A percentile compares a stretch with the other conserved stretches of the same genome.
Conservation (phyloP, 2,797 vertebrate species). For the Phoxinus dragarum region DNA sequence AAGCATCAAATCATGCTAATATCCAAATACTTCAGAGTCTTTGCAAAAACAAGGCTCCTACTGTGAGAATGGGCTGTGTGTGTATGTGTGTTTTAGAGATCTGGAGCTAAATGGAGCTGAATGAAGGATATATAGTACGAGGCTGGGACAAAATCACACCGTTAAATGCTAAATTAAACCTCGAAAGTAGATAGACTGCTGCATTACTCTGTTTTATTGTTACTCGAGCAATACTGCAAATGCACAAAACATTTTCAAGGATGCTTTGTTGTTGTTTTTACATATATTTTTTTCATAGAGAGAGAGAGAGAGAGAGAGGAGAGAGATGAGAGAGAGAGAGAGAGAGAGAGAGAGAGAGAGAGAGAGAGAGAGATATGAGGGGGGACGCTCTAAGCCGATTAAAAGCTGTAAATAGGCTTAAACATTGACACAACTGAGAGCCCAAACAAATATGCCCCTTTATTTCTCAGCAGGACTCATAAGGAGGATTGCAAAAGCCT, state of each 20-base stretch:
- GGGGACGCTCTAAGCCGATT: conserved; percentile 35
- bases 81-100: background rate
- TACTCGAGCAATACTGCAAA: conserved; percentile 19
- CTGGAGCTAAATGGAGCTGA: background rate
- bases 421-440: conserved; percentile 57
- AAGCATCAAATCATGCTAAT: conserved; percentile 13
- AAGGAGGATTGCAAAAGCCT: conserved; percentile 20
- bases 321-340: background rate
- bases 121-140: background rate
- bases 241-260: conserved; percentile 23
- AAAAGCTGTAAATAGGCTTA: conserved; percentile 56
- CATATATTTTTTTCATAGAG: background rate
- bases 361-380: background rate
- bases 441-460: conserved; percentile 58
- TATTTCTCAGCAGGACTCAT: conserved; percentile 44
- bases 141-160: background rate
- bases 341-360: background rate
- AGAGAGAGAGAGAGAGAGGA: background rate
- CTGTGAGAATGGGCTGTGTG: conserved; percentile 6
- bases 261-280: background rate
- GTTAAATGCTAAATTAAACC: background rate
- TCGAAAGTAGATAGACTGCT: background rate
- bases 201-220: conserved; percentile 27
- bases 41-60: conserved; percentile 9
- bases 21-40: conserved; percentile 1